A percentile compares a stretch with the other conserved stretches of the same genome.
These are phyloP conservation scores for Cheumatopsyche charites DNA, from an alignment of 1,140 invertebrate species.

Conservation along the genomic window DNA sequence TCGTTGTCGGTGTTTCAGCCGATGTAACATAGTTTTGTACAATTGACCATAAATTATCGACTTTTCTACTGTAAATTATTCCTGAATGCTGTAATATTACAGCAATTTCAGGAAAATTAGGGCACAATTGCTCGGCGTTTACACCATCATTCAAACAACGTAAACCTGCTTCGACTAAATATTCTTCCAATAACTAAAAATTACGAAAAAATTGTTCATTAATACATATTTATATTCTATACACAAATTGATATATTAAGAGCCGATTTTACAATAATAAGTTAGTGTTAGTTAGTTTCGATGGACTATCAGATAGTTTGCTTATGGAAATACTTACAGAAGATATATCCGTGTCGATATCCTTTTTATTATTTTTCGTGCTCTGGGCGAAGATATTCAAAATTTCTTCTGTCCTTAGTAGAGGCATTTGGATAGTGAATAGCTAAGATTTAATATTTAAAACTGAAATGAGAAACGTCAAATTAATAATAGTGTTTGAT, in stretches of 20 bases:
- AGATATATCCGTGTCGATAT: constrained; percentile 1
- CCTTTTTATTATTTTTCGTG: not conserved
- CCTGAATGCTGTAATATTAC: constrained; percentile 57
- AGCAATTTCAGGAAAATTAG: constrained; percentile 57
- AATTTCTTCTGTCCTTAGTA: constrained; percentile 6
- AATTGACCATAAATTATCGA: constrained; percentile 56
- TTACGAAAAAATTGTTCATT: not conserved
- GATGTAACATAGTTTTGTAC: constrained; percentile 43
- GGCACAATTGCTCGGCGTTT: constrained; percentile 38
- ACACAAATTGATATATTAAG: no score
- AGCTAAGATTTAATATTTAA: no score
- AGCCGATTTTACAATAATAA: no score
- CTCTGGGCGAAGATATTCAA: not conserved
- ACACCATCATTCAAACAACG: constrained; percentile 53
- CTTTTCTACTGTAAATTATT: constrained; percentile 56
- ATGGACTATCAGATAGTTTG: no score
- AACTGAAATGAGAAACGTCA: no score
- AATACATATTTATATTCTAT: not conserved
- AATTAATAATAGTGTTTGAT: no score
- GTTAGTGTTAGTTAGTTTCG: no score
- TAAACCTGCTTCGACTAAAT: constrained; percentile 59
- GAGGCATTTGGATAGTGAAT: constrained; percentile 17
- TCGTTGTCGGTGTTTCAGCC: not conserved
- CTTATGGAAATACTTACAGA: constrained; percentile 16
- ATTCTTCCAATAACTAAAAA: constrained; percentile 57